phyloP scores from a whole-genome alignment of 1,140 invertebrate genomes.

The Lasioglossum albipes region DNA sequence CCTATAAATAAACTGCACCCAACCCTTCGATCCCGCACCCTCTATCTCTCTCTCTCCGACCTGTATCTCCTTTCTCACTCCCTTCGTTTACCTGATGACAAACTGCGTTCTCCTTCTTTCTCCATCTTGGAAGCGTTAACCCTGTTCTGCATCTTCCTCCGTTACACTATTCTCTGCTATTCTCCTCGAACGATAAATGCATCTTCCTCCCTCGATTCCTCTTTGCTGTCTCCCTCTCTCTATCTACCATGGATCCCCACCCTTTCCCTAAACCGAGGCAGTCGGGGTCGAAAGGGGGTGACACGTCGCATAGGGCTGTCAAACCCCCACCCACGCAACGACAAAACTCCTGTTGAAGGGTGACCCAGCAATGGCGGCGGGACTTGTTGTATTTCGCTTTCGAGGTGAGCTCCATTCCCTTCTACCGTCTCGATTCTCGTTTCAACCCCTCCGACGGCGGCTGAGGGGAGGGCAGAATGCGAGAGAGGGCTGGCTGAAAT shows the following conservation, averaged over 20 bases:
- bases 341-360: conserved; percentile 75
- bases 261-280: conserved; percentile 1
- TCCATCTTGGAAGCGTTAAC: not conserved
- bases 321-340: conserved; percentile 56
- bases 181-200: not conserved
- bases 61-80: not conserved
- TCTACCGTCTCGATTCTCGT: conserved; percentile 68
- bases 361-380: conserved; percentile 79
- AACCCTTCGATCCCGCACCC: not conserved
- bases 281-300: conserved; percentile 52
- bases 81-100: not conserved
- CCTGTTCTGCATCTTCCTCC: not conserved
- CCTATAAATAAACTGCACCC: conserved; percentile 40
- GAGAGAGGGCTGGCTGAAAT: conserved; percentile 33
- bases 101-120: not conserved
- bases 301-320: conserved; percentile 54
- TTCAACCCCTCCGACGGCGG: conserved; percentile 17
- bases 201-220: not conserved
- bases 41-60: not conserved
- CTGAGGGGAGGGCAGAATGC: conserved; percentile 6
- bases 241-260: not conserved
- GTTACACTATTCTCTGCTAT: not conserved
- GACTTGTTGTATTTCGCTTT: conserved; percentile 79
- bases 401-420: conserved; percentile 61
- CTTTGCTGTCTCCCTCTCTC: not conserved